phyloP scores from a whole-genome alignment of 1,140 invertebrate genomes.

The Drosophila pseudoobscura region DNA sequence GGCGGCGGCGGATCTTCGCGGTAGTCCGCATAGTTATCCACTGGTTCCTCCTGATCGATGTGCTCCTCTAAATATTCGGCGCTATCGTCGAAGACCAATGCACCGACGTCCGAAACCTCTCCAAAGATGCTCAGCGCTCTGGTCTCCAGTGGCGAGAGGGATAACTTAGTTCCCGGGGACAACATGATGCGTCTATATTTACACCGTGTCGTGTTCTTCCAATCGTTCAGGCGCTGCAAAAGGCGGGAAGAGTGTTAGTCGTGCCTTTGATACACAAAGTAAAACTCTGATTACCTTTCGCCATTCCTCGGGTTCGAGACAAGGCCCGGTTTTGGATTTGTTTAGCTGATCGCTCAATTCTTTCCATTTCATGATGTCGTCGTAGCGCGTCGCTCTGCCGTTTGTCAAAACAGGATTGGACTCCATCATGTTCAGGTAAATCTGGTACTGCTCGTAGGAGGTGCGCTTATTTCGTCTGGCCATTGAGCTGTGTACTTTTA shows the following conservation, averaged over 20 bases:
- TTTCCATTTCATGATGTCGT: constrained; percentile 74
- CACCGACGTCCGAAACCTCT: constrained; percentile 25
- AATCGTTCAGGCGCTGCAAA: constrained; percentile 72
- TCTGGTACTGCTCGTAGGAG: constrained; percentile 71
- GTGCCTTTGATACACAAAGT: no score
- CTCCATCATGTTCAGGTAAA: constrained; percentile 79
- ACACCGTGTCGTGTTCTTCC: constrained; percentile 77
- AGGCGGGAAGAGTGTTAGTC: not conserved
- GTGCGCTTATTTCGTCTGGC: constrained; percentile 79
- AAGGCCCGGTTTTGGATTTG: constrained; percentile 65
- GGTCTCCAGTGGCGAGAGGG: constrained; percentile 59
- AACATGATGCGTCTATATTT: constrained; percentile 66
- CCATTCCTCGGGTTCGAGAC: constrained; percentile 77
- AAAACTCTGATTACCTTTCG: constrained; percentile 60
- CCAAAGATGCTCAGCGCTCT: constrained; percentile 69
- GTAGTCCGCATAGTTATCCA: constrained; percentile 34
- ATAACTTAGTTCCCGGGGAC: constrained; percentile 46
- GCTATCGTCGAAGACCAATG: not conserved
- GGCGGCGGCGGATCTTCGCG: constrained; percentile 7
- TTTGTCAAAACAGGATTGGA: constrained; percentile 67
- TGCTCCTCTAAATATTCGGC: constrained; percentile 31
- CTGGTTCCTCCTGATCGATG: constrained; percentile 44
- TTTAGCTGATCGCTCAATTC: constrained; percentile 71
- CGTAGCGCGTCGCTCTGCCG: constrained; percentile 59
- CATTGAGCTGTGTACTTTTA: constrained; percentile 39